Evolutionary conservation across 2,888 invertebrate genomes (phyloP).

Genomic region (Cordilura impudica): DNA sequence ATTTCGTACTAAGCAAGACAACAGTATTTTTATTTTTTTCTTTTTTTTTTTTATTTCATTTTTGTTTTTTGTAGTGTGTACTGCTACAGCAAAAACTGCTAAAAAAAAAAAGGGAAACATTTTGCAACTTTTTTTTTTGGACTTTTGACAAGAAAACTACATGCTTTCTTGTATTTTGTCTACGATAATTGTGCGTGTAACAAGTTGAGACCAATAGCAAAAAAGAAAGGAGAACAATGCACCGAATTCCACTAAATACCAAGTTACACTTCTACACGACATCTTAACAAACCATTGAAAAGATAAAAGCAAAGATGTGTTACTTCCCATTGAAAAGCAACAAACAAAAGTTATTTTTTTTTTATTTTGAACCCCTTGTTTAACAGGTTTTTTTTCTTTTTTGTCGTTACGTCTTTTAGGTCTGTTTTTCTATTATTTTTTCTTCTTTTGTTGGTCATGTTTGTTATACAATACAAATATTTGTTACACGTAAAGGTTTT

Average conservation of each 20-base stretch:
- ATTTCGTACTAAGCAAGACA: neutral
- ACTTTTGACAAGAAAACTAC: neutral
- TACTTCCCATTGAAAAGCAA: neutral
- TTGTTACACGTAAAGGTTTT: constrained; percentile 44
- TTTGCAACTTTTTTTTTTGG: neutral
- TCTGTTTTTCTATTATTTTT: constrained; percentile 29
- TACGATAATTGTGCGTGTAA: constrained; percentile 57
- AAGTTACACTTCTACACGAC: neutral
- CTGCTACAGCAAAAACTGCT: neutral
- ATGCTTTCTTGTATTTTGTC: neutral
- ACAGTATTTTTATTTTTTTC: neutral
- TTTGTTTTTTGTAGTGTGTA: too few relatives aligned
- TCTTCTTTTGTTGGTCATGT: constrained; percentile 3
- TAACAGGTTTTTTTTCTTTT: neutral
- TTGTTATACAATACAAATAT: constrained; percentile 39
- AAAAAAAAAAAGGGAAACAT: neutral
- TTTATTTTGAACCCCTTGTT: neutral
- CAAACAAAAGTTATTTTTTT: constrained; percentile 44
- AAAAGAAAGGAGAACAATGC: neutral
- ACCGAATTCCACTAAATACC: neutral
- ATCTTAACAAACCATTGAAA: constrained; percentile 1
- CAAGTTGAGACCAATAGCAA: constrained; percentile 38
- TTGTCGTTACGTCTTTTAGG: too few relatives aligned
- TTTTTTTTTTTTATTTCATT: too few relatives aligned
- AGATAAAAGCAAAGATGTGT: neutral